Evolutionary conservation across 2,888 invertebrate species (phyloP), one percentile per base, ranked within the genome.

Genomic region (Athrips mouffetella): DNA sequence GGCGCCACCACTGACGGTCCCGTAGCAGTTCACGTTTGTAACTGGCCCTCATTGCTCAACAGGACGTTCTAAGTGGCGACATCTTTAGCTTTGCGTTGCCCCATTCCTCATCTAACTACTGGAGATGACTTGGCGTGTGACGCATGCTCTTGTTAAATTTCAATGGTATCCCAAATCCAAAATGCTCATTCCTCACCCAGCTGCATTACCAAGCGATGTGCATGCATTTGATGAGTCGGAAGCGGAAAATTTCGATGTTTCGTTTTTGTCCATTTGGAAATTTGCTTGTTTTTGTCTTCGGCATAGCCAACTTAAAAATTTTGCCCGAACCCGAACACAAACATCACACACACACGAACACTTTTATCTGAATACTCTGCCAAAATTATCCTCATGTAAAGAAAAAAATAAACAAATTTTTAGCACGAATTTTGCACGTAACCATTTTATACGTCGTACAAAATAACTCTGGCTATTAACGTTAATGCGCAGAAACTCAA

Each of bases 101-200:
- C 27, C 2, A 27, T 27, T 7, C 48, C 6, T 27, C 29, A 39
- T 44, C 45, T 31, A 21, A 45, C 48, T 44, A 50, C 47, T 25
- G 11, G n/a, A 4, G 18, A n/a, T 39, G 23, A 27, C 33, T 16
- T 18, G 27, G 10, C 27, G 10, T 29, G 8, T 13, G 16, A 20
- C 20, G 1, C 20, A 6, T 31, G 23, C 13, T 29, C 33, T 31
- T 53, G 33, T 8, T 48, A 29, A 47, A 40, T 20, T 15, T 41
- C 18, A 13, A 45, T n/a, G n/a, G 33, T 11, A 37, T 37, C 37
- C 37, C 37, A 37, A 8, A 5, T 37, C 37, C 37, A 11, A 37
- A 37, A 4, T 18, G 10, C 10, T n/a, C 16, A 6, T 7, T 10
- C 4, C 20, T 18, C 20, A 18, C 3, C 37, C 37, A 11, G 20